Base-by-base conservation (phyloP, 2,797 vertebrate species). In the Melanogrammus aeglefinus region DNA sequence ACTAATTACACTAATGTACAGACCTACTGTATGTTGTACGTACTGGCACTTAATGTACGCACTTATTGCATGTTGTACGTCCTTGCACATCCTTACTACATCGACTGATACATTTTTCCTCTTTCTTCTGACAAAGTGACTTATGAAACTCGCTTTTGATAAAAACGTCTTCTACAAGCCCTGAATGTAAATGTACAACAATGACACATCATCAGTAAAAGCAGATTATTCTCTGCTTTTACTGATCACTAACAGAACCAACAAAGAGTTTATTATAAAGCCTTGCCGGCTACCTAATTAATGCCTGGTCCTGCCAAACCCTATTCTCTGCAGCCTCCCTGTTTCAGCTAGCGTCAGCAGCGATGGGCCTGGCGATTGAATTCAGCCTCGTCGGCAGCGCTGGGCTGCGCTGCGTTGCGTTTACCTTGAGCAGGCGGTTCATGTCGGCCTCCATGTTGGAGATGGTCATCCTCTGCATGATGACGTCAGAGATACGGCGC, bases 381-480 rank as follows among this genome's bases (percentile, higher is more conserved):
- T 63, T 63, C 57, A n/a, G 57, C 57, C 57, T 63, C n/a, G 57
- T 63, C n/a, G 8, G 51, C 51, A 18, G 13, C 13, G 51, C 21
- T 2, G 51, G 3, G 51, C 18, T 21, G 51, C 18, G 4, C 6
- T 33, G 35, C 73, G 51, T n/a, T 33, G 35, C 73, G 51, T n/a
- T 63, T 51, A 98, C 97, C 96, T 96, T 97, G 38, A 99, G 95
- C 6, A 99, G 92, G 73, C 97, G 95, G 88, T 99, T 97, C 98
- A 99, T 99, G 88, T 99, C 98, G 0, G 96, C 90, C 89, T 99
- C 98, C 98, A 99, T 99, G 83, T 98, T 99, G 86, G 96, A 97
- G 90, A 99, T 97, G 72, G 98, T 99, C 97, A 99, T 97, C 83
- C 94, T 95, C 90, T 99, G 97, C 97, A 99, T 99, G 86, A 99